A percentile compares a stretch with the other conserved stretches of the same genome.
Conservation (phyloP, 2,888 invertebrate genomes). For the Chrysolina oricalcia region DNA sequence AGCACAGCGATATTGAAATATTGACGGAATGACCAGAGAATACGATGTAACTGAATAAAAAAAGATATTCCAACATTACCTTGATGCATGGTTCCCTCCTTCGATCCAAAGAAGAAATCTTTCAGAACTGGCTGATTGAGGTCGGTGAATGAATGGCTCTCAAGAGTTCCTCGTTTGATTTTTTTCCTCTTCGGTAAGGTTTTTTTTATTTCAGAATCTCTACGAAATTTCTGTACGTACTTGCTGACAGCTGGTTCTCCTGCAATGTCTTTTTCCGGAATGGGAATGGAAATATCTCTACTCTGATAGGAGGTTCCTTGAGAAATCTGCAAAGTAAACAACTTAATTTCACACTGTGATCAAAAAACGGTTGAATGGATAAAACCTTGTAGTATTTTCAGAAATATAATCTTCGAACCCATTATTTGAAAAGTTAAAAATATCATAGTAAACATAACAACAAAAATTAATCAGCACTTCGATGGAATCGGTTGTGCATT, state of each 20-base stretch:
- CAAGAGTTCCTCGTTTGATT: slow-evolving; percentile 67
- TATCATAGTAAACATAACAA: no score
- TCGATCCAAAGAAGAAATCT: slow-evolving; percentile 68
- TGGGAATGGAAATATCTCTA: slow-evolving; percentile 57
- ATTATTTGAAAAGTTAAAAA: no score
- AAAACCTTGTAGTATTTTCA: no score
- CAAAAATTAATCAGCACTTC: no score
- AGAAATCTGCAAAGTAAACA: slow-evolving; percentile 59
- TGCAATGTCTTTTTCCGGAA: slow-evolving; percentile 46
- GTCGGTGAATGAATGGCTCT: slow-evolving; percentile 70
- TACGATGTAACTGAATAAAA: not conserved
- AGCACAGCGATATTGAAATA: no score
- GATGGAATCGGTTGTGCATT: no score
- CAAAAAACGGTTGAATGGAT: not conserved
- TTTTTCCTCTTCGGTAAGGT: slow-evolving; percentile 59
- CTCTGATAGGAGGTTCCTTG: slow-evolving; percentile 64
- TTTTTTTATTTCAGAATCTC: slow-evolving; percentile 66
- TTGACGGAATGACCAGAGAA: not conserved
- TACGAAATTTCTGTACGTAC: slow-evolving; percentile 67
- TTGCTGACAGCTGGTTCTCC: slow-evolving; percentile 48
- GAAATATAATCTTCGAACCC: no score
- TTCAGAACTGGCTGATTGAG: slow-evolving; percentile 65
- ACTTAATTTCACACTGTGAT: not conserved
- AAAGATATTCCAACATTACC: slow-evolving; percentile 16
- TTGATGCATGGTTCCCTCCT: slow-evolving; percentile 64